Percentiles rank a stretch among this genome's conserved stretches.
phyloP scores from a whole-genome alignment of 2,797 vertebrate species.

The Bradypus variegatus region DNA sequence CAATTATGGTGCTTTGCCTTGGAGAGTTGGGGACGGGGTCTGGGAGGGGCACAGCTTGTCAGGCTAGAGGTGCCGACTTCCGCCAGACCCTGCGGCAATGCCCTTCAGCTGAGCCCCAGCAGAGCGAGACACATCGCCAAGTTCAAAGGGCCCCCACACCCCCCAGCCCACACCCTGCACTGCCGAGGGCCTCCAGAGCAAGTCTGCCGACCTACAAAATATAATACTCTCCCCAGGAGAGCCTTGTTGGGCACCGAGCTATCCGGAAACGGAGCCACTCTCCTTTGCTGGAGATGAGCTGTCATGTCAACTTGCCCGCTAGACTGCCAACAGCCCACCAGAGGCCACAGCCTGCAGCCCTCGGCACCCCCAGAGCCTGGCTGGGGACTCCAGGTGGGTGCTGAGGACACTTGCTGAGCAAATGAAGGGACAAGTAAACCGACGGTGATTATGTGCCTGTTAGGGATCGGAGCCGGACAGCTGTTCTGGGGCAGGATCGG shows the following conservation, averaged over 20 bases:
- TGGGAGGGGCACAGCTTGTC: slow-evolving; percentile 64
- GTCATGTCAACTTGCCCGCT: too few species aligned
- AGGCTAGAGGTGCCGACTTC: slow-evolving; percentile 63
- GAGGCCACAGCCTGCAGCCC: not conserved
- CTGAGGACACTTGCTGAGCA: not conserved
- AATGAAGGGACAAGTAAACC: not conserved
- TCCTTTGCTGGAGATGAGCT: not conserved
- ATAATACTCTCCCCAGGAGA: too few species aligned
- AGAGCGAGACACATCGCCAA: fast-evolving
- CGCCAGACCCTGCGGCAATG: slow-evolving; percentile 55
- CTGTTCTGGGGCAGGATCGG: not conserved
- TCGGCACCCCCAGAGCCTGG: not conserved
- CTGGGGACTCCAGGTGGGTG: fast-evolving
- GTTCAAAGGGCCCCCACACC: not conserved
- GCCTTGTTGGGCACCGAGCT: not conserved
- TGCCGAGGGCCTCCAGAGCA: fast-evolving
- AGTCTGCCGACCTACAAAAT: not conserved
- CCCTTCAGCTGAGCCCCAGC: slow-evolving; percentile 24
- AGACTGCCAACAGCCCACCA: too few species aligned
- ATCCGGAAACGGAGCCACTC: not conserved
- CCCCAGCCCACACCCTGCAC: too few species aligned
- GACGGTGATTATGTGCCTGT: fast-evolving
- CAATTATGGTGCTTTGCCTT: slow-evolving; percentile 75
- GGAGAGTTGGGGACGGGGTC: slow-evolving; percentile 65
- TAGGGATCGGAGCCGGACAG: not conserved